Conservation (phyloP, 2,888 invertebrate species). For the Protonemura montana region DNA sequence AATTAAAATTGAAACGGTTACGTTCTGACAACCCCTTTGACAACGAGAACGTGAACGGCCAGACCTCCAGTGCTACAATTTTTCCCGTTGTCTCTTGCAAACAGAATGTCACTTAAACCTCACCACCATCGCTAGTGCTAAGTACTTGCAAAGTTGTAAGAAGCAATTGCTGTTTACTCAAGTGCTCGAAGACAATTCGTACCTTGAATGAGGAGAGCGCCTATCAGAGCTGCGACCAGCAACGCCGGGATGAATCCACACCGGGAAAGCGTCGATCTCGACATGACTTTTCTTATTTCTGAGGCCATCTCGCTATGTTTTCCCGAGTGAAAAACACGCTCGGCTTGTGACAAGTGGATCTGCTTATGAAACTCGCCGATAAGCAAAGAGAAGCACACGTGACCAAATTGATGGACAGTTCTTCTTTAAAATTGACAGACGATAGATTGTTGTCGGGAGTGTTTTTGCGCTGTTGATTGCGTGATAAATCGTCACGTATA, state of each 20-base stretch:
- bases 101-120: neutral
- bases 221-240: conserved; percentile 39
- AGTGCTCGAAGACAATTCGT: neutral
- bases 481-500: neutral
- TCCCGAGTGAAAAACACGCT: too few species aligned
- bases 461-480: neutral
- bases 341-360: too few species aligned
- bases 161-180: conserved; percentile 17
- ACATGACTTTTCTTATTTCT: neutral
- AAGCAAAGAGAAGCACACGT: neutral
- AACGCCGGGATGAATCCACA: conserved; percentile 15
- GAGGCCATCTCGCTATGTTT: neutral
- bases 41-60: neutral
- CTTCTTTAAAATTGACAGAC: neutral
- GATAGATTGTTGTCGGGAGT: neutral
- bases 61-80: neutral
- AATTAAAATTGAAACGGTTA: neutral
- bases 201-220: conserved; percentile 42
- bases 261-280: neutral
- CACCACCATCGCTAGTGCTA: neutral
- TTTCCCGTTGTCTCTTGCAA: neutral
- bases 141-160: neutral
- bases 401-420: neutral
- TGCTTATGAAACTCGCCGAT: neutral
- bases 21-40: neutral